These are phyloP conservation scores for Pristionchus exspectatus DNA, from an alignment of 2,888 invertebrate species.

Conservation along the genomic window DNA sequence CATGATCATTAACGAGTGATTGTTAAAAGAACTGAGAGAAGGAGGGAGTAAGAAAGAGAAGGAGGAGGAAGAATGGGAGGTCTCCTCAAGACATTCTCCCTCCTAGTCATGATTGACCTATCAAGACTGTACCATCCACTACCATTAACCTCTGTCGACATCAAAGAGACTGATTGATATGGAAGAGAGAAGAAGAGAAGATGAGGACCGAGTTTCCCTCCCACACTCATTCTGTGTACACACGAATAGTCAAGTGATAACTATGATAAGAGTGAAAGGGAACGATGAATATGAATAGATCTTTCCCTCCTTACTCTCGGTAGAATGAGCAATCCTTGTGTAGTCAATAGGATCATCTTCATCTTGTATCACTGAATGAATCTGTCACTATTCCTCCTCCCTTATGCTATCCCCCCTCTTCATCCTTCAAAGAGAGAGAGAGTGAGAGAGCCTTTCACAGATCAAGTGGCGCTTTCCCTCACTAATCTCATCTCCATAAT, in stretches of 20 bases:
- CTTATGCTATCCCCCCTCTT: not conserved
- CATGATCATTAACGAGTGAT: constrained; percentile 48
- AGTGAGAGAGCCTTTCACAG: not conserved
- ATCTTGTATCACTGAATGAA: constrained; percentile 11
- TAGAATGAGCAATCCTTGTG: not conserved
- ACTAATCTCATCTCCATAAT: constrained; percentile 48
- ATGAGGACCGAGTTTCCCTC: constrained; percentile 18
- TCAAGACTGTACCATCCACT: not conserved
- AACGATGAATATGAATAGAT: constrained; percentile 13
- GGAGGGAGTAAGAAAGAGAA: constrained; percentile 31
- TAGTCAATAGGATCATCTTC: constrained; percentile 17
- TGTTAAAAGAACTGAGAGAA: constrained; percentile 27
- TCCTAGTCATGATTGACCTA: not conserved
- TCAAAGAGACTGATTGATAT: not conserved
- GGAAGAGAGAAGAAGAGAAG: not conserved
- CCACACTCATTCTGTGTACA: constrained; percentile 5
- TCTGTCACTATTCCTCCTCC: constrained; percentile 5
- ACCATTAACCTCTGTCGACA: not conserved
- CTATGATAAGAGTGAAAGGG: constrained; percentile 40
- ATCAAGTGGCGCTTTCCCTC: constrained; percentile 43
- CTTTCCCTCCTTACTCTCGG: not conserved
- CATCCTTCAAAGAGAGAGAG: not conserved
- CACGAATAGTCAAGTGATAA: not conserved
- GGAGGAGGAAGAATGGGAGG: constrained; percentile 27
- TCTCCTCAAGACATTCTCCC: not conserved